These are phyloP conservation scores for Scophthalmus maximus DNA, from an alignment of 2,113 vertebrate species.

Conservation along the genomic window DNA sequence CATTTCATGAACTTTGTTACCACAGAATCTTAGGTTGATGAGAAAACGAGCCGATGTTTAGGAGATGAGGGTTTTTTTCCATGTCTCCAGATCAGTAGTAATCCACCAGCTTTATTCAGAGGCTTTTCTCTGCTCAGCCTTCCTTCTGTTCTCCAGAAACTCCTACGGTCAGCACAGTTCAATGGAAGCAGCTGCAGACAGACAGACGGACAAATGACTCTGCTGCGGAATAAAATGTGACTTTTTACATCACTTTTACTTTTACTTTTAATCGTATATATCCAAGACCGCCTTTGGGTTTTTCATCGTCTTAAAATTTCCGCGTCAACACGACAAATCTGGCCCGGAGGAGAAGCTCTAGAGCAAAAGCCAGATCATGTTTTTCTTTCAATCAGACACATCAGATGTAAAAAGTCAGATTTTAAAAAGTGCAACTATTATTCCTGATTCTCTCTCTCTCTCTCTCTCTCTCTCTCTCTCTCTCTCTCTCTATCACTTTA, in stretches of 20 bases:
- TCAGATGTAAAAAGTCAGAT: slow-evolving; percentile 58
- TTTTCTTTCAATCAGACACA: too few relatives aligned
- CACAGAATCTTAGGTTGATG: too few relatives aligned
- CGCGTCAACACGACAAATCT: neutral
- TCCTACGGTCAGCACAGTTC: slow-evolving; percentile 35
- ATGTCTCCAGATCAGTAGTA: slow-evolving; percentile 40
- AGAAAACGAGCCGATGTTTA: too few relatives aligned
- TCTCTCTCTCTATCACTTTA: neutral
- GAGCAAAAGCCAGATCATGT: slow-evolving; percentile 43
- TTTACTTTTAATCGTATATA: slow-evolving; percentile 4
- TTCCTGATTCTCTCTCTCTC: neutral
- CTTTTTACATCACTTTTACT: slow-evolving; percentile 55
- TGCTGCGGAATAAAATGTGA: too few relatives aligned
- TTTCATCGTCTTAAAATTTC: too few relatives aligned
- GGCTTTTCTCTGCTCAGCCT: slow-evolving; percentile 47
- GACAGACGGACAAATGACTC: slow-evolving; percentile 10
- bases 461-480: too few relatives aligned
- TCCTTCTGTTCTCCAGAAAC: slow-evolving; percentile 56
- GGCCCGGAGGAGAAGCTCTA: neutral
- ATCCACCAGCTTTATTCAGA: slow-evolving; percentile 43
- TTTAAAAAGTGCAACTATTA: slow-evolving; percentile 5
- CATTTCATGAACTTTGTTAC: too few relatives aligned
- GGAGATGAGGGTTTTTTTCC: slow-evolving; percentile 21
- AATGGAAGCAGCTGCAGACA: slow-evolving; percentile 41
- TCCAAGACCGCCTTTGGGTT: too few relatives aligned